Conservation (phyloP, 1,140 invertebrate genomes). For the Drosophila aff. region DNA sequence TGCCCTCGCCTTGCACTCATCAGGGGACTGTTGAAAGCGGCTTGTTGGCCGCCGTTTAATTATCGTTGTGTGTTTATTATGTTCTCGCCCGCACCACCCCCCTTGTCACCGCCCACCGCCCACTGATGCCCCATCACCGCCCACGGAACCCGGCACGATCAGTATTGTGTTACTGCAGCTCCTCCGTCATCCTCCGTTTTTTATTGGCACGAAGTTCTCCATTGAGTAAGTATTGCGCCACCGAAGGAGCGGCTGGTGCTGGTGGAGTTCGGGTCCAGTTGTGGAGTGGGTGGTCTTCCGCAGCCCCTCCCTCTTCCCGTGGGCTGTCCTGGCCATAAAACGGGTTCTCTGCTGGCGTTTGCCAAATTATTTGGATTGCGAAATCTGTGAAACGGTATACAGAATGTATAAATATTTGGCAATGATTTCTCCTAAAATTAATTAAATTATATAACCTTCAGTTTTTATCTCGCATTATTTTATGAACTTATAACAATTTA, state of each 20-base stretch:
- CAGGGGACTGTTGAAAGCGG: slow-evolving; percentile 39
- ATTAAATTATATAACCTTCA: neutral
- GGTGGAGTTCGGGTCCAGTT: slow-evolving; percentile 19
- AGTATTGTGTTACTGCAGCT: slow-evolving; percentile 30
- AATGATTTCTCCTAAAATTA: neutral
- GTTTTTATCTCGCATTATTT: neutral
- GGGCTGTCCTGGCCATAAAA: slow-evolving; percentile 11
- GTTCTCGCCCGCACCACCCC: slow-evolving; percentile 24
- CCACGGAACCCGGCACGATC: slow-evolving; percentile 27
- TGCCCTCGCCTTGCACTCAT: slow-evolving; percentile 20
- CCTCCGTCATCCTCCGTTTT: slow-evolving; percentile 26
- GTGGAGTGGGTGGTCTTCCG: slow-evolving; percentile 29
- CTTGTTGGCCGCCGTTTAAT: slow-evolving; percentile 38
- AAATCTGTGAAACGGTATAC: slow-evolving; percentile 30
- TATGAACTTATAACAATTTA: neutral
- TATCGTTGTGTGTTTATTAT: slow-evolving; percentile 58
- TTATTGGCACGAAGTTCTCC: slow-evolving; percentile 29
- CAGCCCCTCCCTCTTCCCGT: too few relatives aligned
- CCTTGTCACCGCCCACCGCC: slow-evolving; percentile 24
- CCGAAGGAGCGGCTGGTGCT: slow-evolving; percentile 12
- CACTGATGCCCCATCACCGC: slow-evolving; percentile 10
- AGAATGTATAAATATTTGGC: neutral
- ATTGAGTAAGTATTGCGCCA: slow-evolving; percentile 49
- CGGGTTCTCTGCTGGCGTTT: slow-evolving; percentile 27
- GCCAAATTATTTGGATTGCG: slow-evolving; percentile 42